Conservation (phyloP, 2,113 vertebrate genomes). For the Alligator mississippiensis region DNA sequence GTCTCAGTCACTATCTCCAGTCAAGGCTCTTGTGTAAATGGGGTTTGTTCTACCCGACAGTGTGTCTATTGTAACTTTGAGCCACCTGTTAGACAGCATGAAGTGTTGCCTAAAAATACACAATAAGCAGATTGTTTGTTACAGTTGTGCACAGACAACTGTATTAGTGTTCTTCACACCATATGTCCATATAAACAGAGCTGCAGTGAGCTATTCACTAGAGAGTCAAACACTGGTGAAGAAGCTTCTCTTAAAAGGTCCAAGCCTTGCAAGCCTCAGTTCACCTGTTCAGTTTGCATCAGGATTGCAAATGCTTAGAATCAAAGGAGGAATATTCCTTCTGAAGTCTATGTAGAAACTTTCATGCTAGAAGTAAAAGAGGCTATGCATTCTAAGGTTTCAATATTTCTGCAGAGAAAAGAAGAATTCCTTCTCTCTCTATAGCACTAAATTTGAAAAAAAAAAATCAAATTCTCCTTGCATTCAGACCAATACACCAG, state of each 20-base stretch:
- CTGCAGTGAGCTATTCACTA: conserved; percentile 60
- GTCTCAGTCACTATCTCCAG: conserved; percentile 63
- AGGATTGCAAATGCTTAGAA: conserved; percentile 42
- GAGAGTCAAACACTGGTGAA: conserved; percentile 54
- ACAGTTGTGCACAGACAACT: conserved; percentile 78
- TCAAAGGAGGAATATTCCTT: conserved; percentile 41
- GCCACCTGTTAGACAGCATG: conserved; percentile 72
- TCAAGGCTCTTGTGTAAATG: conserved; percentile 52
- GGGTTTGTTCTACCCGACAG: conserved; percentile 53
- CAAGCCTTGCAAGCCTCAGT: neutral
- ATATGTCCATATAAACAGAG: conserved; percentile 66
- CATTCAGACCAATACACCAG: neutral
- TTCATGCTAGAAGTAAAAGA: neutral
- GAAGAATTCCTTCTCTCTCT: neutral
- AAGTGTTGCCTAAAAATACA: conserved; percentile 68
- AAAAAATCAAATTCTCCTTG: neutral
- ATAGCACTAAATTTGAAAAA: neutral
- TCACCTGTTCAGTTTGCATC: conserved; percentile 65
- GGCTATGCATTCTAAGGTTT: neutral
- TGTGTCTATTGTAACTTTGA: conserved; percentile 50
- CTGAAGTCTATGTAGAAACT: conserved; percentile 27
- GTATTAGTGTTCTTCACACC: conserved; percentile 67
- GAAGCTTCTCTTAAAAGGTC: conserved; percentile 65
- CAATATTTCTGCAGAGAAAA: neutral
- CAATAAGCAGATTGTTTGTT: conserved; percentile 75